Base-by-base conservation (phyloP, 2,797 vertebrate genomes). In the Myotis findleyi region DNA sequence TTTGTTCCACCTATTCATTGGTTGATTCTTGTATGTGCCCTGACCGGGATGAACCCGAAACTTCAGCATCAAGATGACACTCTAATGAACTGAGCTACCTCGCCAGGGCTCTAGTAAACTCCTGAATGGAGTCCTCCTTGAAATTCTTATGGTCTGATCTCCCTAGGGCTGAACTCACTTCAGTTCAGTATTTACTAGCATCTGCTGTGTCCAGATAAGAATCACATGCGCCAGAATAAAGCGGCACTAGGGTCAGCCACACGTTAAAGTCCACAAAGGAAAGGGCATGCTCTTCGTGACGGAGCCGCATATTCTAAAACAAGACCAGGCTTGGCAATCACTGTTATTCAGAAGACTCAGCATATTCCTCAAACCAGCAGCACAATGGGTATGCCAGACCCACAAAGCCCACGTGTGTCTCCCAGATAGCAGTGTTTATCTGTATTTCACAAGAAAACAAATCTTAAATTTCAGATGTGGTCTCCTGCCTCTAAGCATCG, bases 401-500 rank as follows among this genome's bases (percentile, higher is more conserved):
- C 57, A 47, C 87, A 17, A 79, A 89, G 16, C 18, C 38, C 23
- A n/a, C n/a, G 3, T 13, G 1, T 55, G 17, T 73, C 55, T 38
- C 69, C 23, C 6, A 4, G 1, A 57, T 0, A 21, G 25, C 10
- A 41, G 9, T 68, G 38, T 47, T 47, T 47, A 71, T 89, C 25
- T 72, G 33, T 13, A 57, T 68, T n/a, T 85, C 51, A 72, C 27
- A 30, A 82, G 18, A 36, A 94, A 57, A 72, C 30, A 73, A 47
- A 76, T 20, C 71, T 79, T 27, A 59, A 84, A 27, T 92, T 81
- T 77, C 91, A 75, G 55, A 83, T 21, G 53, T 91, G 47, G 73
- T 71, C 17, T 76, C 38, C 77, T 30, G 17, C 1, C 20, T 14
- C 20, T 7, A 83, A 57, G 18, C 17, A 49, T 38, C 57, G 16